Base-by-base conservation (phyloP, 1,140 invertebrate species). In the Caerostris darwini region DNA sequence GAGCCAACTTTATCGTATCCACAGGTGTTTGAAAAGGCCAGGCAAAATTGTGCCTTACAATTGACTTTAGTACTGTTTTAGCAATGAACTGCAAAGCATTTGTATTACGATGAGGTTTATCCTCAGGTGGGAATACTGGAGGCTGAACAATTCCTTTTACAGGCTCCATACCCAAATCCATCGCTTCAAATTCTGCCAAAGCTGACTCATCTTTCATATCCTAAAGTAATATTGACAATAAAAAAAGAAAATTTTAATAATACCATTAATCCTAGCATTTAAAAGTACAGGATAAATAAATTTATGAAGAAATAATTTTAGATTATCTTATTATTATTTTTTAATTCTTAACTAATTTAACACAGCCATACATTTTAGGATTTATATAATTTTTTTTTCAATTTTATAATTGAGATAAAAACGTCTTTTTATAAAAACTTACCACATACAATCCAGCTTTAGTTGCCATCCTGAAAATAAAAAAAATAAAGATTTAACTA, bases 1-100 rank as follows among this genome's bases (percentile, higher is more conserved):
- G 97, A 96, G 99, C 98, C 71, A 99, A 97, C 96, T 99, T 99
- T 95, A 98, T 98, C 64, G 99, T 98, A 96, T 99, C 99, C 54
- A 99, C 99, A 90, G 99, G 99, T 96, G 98, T 97, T 95, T 99
- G 98, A 96, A 99, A 99, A 83, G 99, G 99, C 99, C 99, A 99
- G 50, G 99, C 98, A 97, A 99, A 99, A 96, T 99, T 98, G 96
- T 99, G 99, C 96, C 99, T 99, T 98, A 98, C 99, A 95, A 99
- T 97, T 95, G 98, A 97, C 96, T 99, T 88, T 95, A 99, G 97
- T 19, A 99, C 99, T 95, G 97, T 98, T 96, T 99, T 99, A 95
- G 98, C 97, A 83, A 99, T 97, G 96, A 98, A 99, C 96, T 99
- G 98, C 95, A 99, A 96, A 96, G 99, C 98, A 96, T 99, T 99